These are phyloP conservation scores for Nomada flava DNA, from an alignment of 2,888 invertebrate species.

Conservation along the genomic window DNA sequence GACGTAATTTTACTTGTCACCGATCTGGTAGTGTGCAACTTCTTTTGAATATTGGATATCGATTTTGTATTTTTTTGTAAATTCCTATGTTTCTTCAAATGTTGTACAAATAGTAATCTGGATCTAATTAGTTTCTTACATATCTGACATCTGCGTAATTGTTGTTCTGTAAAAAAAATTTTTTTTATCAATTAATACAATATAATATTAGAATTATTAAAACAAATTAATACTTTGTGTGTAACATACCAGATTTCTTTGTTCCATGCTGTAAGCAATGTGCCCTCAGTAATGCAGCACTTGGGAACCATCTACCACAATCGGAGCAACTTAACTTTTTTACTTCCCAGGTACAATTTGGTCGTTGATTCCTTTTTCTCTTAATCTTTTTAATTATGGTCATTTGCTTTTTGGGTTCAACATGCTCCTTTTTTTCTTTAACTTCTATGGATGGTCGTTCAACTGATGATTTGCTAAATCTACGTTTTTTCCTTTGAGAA, in stretches of 20 bases:
- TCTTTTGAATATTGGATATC: conserved; percentile 59
- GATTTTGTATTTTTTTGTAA: conserved; percentile 66
- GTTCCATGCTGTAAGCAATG: conserved; percentile 80
- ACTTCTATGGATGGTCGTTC: conserved; percentile 44
- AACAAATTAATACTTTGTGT: not conserved
- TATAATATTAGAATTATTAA: not conserved
- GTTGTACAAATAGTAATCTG: conserved; percentile 72
- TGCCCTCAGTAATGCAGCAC: conserved; percentile 72
- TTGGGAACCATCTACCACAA: conserved; percentile 80
- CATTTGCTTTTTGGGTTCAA: conserved; percentile 42
- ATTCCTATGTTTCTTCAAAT: conserved; percentile 76
- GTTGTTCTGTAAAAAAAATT: conserved; percentile 70
- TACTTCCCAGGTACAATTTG: conserved; percentile 70
- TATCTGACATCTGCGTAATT: conserved; percentile 74
- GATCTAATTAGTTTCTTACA: conserved; percentile 77
- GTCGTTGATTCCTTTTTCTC: conserved; percentile 55
- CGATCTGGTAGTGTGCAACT: conserved; percentile 69
- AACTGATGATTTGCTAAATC: conserved; percentile 57
- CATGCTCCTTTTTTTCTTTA: conserved; percentile 35
- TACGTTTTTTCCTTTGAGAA: conserved; percentile 72
- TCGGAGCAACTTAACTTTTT: conserved; percentile 76
- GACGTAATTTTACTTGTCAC: conserved; percentile 66
- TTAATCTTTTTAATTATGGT: conserved; percentile 54
- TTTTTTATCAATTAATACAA: not conserved
- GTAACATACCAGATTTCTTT: conserved; percentile 78